Conservation (phyloP, 2,888 invertebrate genomes). For the Catocala sponsa region DNA sequence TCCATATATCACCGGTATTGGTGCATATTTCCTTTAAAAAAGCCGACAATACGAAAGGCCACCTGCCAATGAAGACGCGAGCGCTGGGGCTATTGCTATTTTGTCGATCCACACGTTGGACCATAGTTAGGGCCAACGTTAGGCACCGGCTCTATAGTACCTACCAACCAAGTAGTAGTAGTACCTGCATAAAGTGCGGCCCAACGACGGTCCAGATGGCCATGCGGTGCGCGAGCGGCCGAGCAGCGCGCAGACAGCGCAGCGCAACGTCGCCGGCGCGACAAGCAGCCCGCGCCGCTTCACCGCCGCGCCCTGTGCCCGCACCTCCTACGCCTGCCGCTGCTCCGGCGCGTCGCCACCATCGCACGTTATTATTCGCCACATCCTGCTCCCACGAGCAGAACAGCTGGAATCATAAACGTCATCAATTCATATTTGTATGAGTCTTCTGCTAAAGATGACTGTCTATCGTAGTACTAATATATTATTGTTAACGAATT, state of each 20-base stretch:
- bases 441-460: no score
- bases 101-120: no score
- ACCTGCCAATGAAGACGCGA: no score
- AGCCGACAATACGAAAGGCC: no score
- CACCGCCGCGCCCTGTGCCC: slow-evolving; percentile 84
- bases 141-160: no score
- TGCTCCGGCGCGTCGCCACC: slow-evolving; percentile 63
- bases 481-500: no score
- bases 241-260: slow-evolving; percentile 94
- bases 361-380: slow-evolving; percentile 67
- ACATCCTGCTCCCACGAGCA: slow-evolving; percentile 72
- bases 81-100: no score
- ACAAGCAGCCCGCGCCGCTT: slow-evolving; percentile 89
- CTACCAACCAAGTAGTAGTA: no score
- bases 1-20: no score
- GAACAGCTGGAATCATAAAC: slow-evolving; percentile 62
- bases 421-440: background rate
- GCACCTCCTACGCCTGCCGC: slow-evolving; percentile 54
- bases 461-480: no score
- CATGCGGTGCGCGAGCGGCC: slow-evolving; percentile 97
- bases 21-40: no score
- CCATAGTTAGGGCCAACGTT: no score
- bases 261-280: slow-evolving; percentile 96
- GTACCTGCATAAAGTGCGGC: slow-evolving; percentile 97
- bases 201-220: slow-evolving; percentile 97